phyloP scores from a whole-genome alignment of 2,888 invertebrate species.

The Xylocampa areola region DNA sequence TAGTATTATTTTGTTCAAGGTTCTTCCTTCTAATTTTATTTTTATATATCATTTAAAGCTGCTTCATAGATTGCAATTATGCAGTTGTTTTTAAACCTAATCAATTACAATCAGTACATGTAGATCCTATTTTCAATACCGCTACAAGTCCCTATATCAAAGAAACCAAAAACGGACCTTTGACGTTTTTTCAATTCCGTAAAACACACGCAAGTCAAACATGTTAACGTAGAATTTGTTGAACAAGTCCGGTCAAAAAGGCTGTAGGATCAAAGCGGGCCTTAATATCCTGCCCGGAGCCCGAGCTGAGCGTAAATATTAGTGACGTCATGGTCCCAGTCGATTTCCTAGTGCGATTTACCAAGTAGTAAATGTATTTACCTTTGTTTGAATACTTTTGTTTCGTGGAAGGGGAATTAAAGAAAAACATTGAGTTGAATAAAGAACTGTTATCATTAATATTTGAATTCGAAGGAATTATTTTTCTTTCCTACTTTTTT shows the following conservation, averaged over 20 bases:
- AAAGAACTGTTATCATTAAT: neutral
- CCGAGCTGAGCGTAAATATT: slow-evolving; percentile 70
- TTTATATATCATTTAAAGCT: too few relatives aligned
- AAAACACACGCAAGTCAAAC: slow-evolving; percentile 65
- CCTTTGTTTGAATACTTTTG: slow-evolving; percentile 31
- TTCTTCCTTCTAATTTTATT: too few relatives aligned
- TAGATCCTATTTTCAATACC: neutral
- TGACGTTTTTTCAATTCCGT: slow-evolving; percentile 34
- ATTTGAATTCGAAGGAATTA: neutral
- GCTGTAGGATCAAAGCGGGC: slow-evolving; percentile 69
- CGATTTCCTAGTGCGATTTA: slow-evolving; percentile 44
- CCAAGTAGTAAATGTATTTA: slow-evolving; percentile 43
- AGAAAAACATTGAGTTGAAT: slow-evolving; percentile 22
- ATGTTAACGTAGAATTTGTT: slow-evolving; percentile 71
- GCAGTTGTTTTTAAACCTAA: neutral
- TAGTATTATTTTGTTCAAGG: slow-evolving; percentile 10
- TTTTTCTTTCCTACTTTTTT: neutral
- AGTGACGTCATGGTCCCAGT: slow-evolving; percentile 58
- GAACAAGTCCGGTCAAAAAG: slow-evolving; percentile 72
- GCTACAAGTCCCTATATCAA: neutral
- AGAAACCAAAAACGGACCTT: slow-evolving; percentile 1
- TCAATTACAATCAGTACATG: neutral
- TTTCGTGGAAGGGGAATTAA: slow-evolving; percentile 30
- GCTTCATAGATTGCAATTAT: too few relatives aligned
- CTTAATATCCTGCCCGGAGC: slow-evolving; percentile 64